Conservation (phyloP, 1,140 invertebrate species). For the Drosophila nikananu region DNA sequence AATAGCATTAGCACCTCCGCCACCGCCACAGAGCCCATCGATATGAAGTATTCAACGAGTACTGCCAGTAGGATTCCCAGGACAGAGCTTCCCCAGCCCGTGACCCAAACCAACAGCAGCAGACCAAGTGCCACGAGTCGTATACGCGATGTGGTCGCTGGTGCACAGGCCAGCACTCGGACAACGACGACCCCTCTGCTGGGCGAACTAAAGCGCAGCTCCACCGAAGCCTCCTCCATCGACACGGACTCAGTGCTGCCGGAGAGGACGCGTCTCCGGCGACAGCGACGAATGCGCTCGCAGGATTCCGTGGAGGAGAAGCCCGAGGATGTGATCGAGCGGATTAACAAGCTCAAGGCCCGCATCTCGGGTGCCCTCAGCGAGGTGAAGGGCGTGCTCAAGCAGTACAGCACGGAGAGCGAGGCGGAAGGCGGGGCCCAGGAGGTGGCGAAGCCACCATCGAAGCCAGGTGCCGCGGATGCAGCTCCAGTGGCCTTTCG, state of each 20-base stretch:
- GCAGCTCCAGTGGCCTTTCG: constrained; percentile 68
- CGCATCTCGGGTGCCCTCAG: constrained; percentile 75
- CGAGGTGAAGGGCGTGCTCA: constrained; percentile 78
- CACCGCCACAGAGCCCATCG: background rate
- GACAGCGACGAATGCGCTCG: constrained; percentile 72
- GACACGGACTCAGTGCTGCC: constrained; percentile 65
- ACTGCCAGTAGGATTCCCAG: constrained; percentile 24
- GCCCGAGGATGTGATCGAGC: constrained; percentile 75
- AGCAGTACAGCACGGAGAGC: constrained; percentile 78
- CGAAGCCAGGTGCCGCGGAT: background rate
- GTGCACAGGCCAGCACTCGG: background rate
- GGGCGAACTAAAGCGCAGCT: constrained; percentile 57
- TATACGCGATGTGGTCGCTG: constrained; percentile 23
- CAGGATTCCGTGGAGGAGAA: constrained; percentile 74
- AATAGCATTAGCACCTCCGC: constrained; percentile 10
- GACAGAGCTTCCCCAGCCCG: background rate
- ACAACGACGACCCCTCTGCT: constrained; percentile 35
- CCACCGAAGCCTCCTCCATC: constrained; percentile 58
- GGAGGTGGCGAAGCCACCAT: background rate
- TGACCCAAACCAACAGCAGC: background rate
- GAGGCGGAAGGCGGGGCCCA: constrained; percentile 45
- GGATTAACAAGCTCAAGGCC: constrained; percentile 75
- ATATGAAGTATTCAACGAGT: constrained; percentile 68
- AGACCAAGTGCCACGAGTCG: constrained; percentile 31
- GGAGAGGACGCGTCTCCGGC: constrained; percentile 65